Base-by-base conservation (phyloP, 2,797 vertebrate genomes). In the Schizothorax lantsangensis region DNA sequence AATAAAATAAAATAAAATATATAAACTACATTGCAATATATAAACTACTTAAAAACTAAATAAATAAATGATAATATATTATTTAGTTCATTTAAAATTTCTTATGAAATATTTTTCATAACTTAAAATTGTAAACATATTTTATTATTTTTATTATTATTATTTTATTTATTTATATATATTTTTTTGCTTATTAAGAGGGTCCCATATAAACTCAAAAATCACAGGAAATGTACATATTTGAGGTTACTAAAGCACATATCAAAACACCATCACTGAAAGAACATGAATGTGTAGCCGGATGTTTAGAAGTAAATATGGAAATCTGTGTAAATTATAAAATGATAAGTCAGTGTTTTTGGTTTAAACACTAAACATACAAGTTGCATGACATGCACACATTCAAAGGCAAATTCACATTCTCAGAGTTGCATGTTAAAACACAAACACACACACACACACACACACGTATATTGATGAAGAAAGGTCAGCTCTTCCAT, bases 401-500 rank as follows among this genome's bases (percentile, higher is more conserved):
- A 79, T 59, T 85, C 11, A 59, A 30, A 23, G 7, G 19, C 52
- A 59, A 47, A 72, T 36, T 72, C 38, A 14, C 12, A 57, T 57
- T 71, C 36, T 72, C 77, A 36, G 77, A 62, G 54, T 73, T 47
- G 88, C 45, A 64, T 47, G 79, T 52, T 77, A 52, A 54, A 47
- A 84, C 52, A 84, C 71, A 85, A 79, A 72, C 66, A 86, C 88
- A 71, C 40, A 73, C 69, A 4, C 66, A 10, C 68, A 21, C 68
- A 12, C 21, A 7, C 6, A 72, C 36, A 40, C 21, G 33, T 12
- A 38, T 17, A 84, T 75, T 59, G 64, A 52, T 26, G 43, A 66
- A 36, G 19, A 85, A 88, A 91, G 75, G 87, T 92, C 90, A 92
- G 91, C 89, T 91, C 89, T 90, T 92, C 79, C 89, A 90, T 88